A percentile compares a stretch with the other conserved stretches of the same genome.
Conservation (phyloP, 2,797 vertebrate genomes). For the Thamnophis elegans region DNA sequence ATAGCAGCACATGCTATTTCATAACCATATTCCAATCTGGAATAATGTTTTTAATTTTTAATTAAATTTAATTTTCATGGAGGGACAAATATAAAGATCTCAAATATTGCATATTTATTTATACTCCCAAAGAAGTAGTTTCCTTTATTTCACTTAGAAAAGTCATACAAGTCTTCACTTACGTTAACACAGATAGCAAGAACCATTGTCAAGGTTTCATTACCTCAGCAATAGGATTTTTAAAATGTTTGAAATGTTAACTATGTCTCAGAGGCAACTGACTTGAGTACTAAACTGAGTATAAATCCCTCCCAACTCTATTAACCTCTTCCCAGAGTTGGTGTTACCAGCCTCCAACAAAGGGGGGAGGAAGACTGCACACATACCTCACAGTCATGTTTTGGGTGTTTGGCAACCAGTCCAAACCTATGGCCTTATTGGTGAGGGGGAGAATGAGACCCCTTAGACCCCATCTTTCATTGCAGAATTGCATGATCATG, state of each 20-base stretch:
- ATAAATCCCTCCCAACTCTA: background rate
- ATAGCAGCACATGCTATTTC: conserved; percentile 34
- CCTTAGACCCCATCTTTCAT: background rate
- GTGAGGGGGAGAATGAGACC: background rate
- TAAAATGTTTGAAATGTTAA: conserved; percentile 20
- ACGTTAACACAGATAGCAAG: background rate
- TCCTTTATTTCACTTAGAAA: background rate
- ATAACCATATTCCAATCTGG: conserved; percentile 10
- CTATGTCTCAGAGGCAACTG: rapidly evolving
- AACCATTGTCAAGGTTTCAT: conserved; percentile 24
- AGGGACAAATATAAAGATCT: background rate
- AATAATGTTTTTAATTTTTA: conserved; percentile 3
- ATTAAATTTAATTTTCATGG: background rate
- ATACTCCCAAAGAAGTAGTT: background rate
- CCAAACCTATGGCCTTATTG: background rate
- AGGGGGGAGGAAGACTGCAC: background rate
- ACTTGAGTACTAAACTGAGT: background rate
- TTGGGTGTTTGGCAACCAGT: background rate
- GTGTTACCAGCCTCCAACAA: background rate
- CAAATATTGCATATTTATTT: background rate
- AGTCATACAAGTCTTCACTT: conserved; percentile 25
- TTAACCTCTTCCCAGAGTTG: conserved; percentile 37
- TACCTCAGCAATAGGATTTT: background rate
- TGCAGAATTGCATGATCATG: background rate
- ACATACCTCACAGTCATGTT: background rate